Evolutionary conservation across 2,888 invertebrate species (phyloP).

Genomic region (Phyllotreta striolata): DNA sequence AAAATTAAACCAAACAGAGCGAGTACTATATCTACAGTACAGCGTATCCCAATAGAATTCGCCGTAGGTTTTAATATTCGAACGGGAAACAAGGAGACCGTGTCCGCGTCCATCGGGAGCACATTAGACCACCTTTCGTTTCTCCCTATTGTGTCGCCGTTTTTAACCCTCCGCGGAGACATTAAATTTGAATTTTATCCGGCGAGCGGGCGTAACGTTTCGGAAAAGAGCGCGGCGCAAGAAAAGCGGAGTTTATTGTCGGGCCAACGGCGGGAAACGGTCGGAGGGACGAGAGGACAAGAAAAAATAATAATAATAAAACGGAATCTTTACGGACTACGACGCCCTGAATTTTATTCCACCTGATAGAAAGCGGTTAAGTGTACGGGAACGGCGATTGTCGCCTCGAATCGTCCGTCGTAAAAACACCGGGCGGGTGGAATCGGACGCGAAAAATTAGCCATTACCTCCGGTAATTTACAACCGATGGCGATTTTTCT

Average conservation of each 20-base stretch:
- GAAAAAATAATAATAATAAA: slow-evolving; percentile 19
- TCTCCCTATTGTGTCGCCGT: slow-evolving; percentile 17
- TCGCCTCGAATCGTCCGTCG: not conserved
- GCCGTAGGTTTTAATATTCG: slow-evolving; percentile 33
- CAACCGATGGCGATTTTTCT: too few species aligned
- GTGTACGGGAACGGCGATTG: too few species aligned
- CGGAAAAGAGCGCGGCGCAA: slow-evolving; percentile 19
- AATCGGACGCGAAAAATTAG: too few species aligned
- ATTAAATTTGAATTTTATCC: slow-evolving; percentile 31
- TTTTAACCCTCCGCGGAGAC: slow-evolving; percentile 22
- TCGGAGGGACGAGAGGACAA: not conserved
- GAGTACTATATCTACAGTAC: too few species aligned
- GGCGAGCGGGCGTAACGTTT: slow-evolving; percentile 21
- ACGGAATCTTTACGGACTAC: slow-evolving; percentile 20
- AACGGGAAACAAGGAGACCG: slow-evolving; percentile 33
- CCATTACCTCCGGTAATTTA: too few species aligned
- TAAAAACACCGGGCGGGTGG: not conserved
- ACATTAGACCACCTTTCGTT: slow-evolving; percentile 25
- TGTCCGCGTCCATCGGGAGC: slow-evolving; percentile 30
- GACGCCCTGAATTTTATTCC: slow-evolving; percentile 15
- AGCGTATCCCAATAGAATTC: too few species aligned
- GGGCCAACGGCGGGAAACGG: not conserved
- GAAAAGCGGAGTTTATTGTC: slow-evolving; percentile 24
- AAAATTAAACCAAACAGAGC: too few species aligned
- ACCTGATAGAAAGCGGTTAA: slow-evolving; percentile 6